phyloP scores from a whole-genome alignment of 2,797 vertebrate genomes.

The Acrocephalus scirpaceus region DNA sequence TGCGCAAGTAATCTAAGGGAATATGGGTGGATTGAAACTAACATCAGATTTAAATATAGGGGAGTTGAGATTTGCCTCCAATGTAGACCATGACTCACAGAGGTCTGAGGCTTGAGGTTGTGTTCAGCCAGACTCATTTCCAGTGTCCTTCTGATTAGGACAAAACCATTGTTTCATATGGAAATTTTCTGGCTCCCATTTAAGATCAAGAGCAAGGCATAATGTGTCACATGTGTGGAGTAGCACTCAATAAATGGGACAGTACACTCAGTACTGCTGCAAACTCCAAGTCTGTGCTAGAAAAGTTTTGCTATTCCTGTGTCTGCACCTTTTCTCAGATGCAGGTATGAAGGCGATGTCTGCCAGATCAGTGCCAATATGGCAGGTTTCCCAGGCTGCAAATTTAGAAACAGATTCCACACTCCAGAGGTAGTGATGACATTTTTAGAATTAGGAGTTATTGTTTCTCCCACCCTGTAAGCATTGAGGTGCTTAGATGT shows the following conservation, averaged over 20 bases:
- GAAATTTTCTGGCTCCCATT: neutral
- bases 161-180: neutral
- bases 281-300: neutral
- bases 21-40: neutral
- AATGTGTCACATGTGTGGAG: neutral
- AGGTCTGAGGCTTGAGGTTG: neutral
- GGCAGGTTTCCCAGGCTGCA: neutral
- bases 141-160: neutral
- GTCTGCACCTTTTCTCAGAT: neutral
- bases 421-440: neutral
- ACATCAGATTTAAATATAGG: neutral
- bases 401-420: neutral
- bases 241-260: neutral
- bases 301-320: neutral
- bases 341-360: neutral
- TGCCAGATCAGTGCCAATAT: neutral
- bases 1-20: neutral
- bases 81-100: neutral
- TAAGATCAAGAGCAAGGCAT: neutral
- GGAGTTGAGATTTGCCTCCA: neutral
- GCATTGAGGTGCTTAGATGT: neutral
- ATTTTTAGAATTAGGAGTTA: neutral
- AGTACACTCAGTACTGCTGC: neutral
- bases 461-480: neutral
- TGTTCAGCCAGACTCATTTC: neutral